Conservation (phyloP, 2,113 vertebrate species). For the Pampusana beccarii region DNA sequence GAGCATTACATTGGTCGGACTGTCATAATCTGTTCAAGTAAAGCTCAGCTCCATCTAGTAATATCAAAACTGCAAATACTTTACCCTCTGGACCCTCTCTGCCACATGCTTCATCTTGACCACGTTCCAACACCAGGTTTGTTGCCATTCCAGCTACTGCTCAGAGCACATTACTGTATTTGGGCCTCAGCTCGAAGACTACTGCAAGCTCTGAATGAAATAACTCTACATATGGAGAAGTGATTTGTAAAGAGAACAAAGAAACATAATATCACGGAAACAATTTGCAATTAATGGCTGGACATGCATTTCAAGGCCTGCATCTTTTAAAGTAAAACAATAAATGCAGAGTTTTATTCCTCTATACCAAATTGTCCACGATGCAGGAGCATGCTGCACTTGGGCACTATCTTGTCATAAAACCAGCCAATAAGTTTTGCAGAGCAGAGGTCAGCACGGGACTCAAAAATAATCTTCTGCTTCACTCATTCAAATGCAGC, state of each 20-base stretch:
- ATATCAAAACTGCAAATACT: not conserved
- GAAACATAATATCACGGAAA: not conserved
- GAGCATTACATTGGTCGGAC: not conserved
- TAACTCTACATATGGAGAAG: not conserved
- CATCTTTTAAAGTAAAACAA: not conserved
- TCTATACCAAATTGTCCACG: not conserved
- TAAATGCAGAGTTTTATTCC: not conserved
- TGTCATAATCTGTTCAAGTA: not conserved
- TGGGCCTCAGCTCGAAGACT: not conserved
- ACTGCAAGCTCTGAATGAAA: not conserved
- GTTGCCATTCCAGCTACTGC: not conserved
- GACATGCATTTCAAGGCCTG: not conserved
- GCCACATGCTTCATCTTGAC: not conserved
- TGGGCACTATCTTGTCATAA: not conserved
- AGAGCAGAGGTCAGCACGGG: not conserved
- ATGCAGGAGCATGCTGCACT: not conserved
- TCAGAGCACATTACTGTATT: rapidly evolving
- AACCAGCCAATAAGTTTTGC: not conserved
- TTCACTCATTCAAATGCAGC: not conserved
- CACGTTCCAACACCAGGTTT: not conserved
- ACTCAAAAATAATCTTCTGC: not conserved
- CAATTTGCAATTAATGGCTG: not conserved
- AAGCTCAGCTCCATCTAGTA: not conserved
- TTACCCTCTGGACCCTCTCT: not conserved
- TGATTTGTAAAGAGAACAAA: not conserved